Evolutionary conservation across 1,140 invertebrate genomes (phyloP).

Genomic region (Andricus grossulariae): DNA sequence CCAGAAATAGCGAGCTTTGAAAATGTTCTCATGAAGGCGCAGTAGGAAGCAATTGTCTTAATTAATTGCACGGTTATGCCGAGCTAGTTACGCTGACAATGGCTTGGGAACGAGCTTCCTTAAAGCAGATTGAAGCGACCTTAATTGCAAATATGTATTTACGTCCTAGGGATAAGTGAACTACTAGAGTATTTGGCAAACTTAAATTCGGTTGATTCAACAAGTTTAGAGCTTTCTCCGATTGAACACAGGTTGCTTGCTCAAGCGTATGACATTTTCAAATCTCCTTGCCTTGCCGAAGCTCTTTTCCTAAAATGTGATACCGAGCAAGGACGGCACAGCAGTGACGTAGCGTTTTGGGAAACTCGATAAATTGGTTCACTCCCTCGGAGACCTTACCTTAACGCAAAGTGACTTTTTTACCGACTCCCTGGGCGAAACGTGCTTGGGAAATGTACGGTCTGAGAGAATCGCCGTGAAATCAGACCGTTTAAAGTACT

Average conservation of each 20-base stretch:
- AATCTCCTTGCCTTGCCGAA: background rate
- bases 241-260: background rate
- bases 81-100: slow-evolving; percentile 25
- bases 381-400: slow-evolving; percentile 6
- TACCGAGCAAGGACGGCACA: background rate
- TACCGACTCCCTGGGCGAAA: slow-evolving; percentile 9
- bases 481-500: slow-evolving; percentile 19
- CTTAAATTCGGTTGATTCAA: background rate
- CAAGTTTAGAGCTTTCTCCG: background rate
- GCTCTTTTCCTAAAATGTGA: background rate
- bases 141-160: slow-evolving; percentile 19
- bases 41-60: slow-evolving; percentile 19
- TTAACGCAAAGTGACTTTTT: slow-evolving; percentile 31
- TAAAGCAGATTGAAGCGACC: slow-evolving; percentile 22
- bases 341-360: slow-evolving; percentile 27
- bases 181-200: background rate
- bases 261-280: background rate
- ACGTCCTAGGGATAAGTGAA: background rate
- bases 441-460: slow-evolving; percentile 11
- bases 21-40: slow-evolving; percentile 7
- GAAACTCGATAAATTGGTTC: slow-evolving; percentile 23
- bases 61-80: slow-evolving; percentile 22
- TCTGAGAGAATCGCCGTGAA: slow-evolving; percentile 20
- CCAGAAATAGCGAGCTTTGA: background rate
- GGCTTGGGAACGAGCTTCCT: slow-evolving; percentile 8